Base-by-base conservation (phyloP, 2,888 invertebrate genomes). In the Ophioninae sp. region DNA sequence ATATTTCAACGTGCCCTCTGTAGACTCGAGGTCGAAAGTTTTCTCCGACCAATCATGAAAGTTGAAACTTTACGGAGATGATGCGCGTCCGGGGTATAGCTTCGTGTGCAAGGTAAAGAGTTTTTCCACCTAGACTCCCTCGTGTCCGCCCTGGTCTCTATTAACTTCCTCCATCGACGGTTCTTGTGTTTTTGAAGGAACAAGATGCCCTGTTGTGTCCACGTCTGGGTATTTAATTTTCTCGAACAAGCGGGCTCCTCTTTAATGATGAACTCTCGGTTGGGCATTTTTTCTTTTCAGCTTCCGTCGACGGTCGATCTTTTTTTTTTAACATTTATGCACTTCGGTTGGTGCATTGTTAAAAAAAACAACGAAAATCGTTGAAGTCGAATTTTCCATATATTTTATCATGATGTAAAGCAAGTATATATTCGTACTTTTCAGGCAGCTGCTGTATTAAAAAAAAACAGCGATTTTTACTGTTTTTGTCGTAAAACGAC, bases 1-100 rank as follows among this genome's bases (percentile, higher is more conserved):
- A 21, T 67, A 67, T 67, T 44, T 50, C 50, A 50, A 68, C 23
- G 50, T 7, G 21, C 44, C 65, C 65, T 79, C 41, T 56, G 64
- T 57, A 67, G 72, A 59, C 65, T 65, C 44, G 72, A 39, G 72
- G 72, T 57, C 59, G 75, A 59, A 79, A 73, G 72, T 73, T 73
- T 44, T 30, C 7, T 57, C 57, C 23, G 44, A 79, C 65, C 67
- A 65, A 79, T 79, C 44, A 72, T 65, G 79, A 73, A 67, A 73
- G 65, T 79, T 79, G 44, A 70, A 79, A 72, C 64, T 44, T 73
- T 50, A 37, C 30, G 57, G 57, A 20, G 73, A 50, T 39, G 57
- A n/a, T 17, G n/a, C 64, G 41, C 56, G 50, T 61, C 61, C 30
- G 44, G 57, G 57, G 39, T n/a, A 56, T n/a, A 21, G 44, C 50